Evolutionary conservation across 2,113 vertebrate genomes (phyloP).

Genomic region (Elaphurus davidianus): DNA sequence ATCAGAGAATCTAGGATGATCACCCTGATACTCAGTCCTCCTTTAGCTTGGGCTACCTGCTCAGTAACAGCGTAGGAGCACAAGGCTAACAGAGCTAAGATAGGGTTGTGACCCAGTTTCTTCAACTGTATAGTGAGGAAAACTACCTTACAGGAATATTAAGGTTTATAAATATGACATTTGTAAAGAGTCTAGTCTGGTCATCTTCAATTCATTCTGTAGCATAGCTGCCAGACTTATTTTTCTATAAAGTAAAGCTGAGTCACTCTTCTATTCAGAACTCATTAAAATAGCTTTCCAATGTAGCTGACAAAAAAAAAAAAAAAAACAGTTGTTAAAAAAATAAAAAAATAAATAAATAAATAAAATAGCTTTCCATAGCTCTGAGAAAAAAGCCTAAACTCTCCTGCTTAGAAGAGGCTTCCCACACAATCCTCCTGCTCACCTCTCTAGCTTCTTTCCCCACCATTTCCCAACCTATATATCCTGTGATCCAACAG

Average conservation of each 20-base stretch:
- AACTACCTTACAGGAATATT: background rate
- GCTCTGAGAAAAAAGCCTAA: background rate
- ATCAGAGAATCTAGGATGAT: background rate
- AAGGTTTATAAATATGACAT: background rate
- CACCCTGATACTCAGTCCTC: background rate
- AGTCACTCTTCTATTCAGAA: constrained; percentile 18
- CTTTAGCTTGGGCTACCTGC: background rate
- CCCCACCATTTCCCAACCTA: background rate
- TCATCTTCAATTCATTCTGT: background rate
- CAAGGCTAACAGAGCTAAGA: background rate
- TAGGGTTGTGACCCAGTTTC: background rate
- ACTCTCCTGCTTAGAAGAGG: background rate
- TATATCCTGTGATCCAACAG: background rate
- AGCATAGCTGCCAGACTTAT: background rate
- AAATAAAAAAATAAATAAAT: too few relatives aligned
- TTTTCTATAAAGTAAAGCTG: constrained; percentile 23
- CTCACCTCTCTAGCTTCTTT: background rate
- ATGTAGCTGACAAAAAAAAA: too few relatives aligned
- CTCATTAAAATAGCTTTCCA: background rate
- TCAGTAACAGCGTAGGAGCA: background rate
- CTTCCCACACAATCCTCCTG: background rate
- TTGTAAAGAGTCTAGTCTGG: background rate
- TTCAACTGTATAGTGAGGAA: background rate
- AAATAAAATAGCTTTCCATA: background rate
- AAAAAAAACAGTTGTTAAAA: too few relatives aligned